A percentile compares a stretch with the other conserved stretches of the same genome.
Evolutionary conservation across 2,888 invertebrate species (phyloP).

Genomic region (Pollenia amentaria): DNA sequence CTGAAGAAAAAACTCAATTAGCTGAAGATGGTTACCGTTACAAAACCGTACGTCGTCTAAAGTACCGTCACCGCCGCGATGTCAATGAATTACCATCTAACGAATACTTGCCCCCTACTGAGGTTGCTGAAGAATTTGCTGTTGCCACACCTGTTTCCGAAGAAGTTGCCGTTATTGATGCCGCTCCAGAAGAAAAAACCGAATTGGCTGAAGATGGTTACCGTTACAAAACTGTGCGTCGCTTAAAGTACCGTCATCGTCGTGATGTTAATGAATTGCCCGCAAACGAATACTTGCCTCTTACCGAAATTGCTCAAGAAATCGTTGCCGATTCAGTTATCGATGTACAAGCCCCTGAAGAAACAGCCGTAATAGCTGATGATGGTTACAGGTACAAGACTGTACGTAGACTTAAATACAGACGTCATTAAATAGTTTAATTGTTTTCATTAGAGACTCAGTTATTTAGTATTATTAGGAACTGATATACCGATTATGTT

Average conservation of each 20-base stretch:
- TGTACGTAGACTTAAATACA: constrained; percentile 76
- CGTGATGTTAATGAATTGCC: constrained; percentile 77
- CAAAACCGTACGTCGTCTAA: constrained; percentile 72
- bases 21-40: constrained; percentile 75
- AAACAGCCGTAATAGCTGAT: constrained; percentile 66
- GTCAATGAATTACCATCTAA: constrained; percentile 76
- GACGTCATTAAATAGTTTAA: constrained; percentile 73
- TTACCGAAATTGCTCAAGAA: constrained; percentile 55
- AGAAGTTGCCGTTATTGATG: constrained; percentile 47
- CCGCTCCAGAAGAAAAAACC: constrained; percentile 68
- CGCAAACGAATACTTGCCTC: constrained; percentile 78
- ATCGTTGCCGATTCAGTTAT: constrained; percentile 13
- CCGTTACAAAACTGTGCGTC: constrained; percentile 79
- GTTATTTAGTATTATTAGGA: constrained; percentile 11
- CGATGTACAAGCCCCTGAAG: constrained; percentile 61
- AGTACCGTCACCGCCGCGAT: constrained; percentile 77
- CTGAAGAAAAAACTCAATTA: constrained; percentile 63
- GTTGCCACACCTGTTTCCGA: constrained; percentile 8
- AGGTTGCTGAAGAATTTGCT: constrained; percentile 66
- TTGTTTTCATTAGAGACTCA: background rate
- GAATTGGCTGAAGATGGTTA: constrained; percentile 78
- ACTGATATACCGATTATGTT: background rate
- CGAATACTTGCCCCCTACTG: constrained; percentile 78
- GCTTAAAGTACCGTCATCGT: constrained; percentile 77
- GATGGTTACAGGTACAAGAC: constrained; percentile 80